phyloP scores from a whole-genome alignment of 2,888 invertebrate species.

The Nomada fucata region DNA sequence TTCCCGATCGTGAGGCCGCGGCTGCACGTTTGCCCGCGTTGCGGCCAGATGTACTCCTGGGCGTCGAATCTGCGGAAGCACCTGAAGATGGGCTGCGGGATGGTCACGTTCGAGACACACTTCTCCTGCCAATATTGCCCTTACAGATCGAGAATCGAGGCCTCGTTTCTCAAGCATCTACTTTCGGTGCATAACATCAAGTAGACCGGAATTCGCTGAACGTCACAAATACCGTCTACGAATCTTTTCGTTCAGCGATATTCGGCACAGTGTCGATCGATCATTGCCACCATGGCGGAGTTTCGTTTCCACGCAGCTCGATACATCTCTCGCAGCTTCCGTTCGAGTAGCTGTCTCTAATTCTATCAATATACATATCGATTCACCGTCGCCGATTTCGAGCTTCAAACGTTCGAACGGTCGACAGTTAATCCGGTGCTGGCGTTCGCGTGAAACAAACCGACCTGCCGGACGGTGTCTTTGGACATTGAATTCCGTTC shows the following conservation, averaged over 20 bases:
- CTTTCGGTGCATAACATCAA: conserved; percentile 83
- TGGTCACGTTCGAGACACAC: conserved; percentile 83
- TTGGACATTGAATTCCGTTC: no score
- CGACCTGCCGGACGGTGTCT: no score
- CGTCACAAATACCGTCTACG: conserved; percentile 12
- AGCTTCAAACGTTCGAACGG: no score
- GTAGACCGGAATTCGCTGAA: conserved; percentile 67
- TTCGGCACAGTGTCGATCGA: no score
- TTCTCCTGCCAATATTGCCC: conserved; percentile 84
- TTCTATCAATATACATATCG: no score
- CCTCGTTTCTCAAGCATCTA: conserved; percentile 82
- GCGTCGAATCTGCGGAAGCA: conserved; percentile 83
- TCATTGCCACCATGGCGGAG: not conserved
- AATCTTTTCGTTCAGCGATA: conserved; percentile 31
- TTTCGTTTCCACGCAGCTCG: no score
- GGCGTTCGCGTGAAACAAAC: no score
- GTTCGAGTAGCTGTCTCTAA: no score
- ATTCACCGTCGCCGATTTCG: no score
- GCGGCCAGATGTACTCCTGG: conserved; percentile 84
- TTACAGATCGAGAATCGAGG: conserved; percentile 83
- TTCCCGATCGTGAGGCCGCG: conserved; percentile 83
- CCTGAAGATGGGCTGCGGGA: conserved; percentile 83
- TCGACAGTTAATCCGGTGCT: no score
- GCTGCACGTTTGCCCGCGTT: conserved; percentile 82
- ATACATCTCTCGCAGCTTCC: no score